Base-by-base conservation (phyloP, 1,140 invertebrate genomes). In the Solenopsis fugax region DNA sequence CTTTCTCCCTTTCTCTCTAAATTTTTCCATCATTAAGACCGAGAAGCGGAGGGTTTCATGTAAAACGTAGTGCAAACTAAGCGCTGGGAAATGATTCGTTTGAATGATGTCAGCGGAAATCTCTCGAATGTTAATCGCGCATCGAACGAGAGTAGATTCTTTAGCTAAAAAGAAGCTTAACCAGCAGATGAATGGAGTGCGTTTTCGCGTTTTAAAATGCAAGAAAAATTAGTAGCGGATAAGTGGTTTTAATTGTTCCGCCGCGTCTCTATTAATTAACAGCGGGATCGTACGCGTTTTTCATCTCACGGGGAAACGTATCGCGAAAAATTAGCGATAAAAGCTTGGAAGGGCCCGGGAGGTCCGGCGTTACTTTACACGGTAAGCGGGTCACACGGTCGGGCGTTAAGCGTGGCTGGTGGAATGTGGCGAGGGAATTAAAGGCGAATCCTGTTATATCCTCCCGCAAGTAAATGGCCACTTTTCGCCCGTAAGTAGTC, bases 381-480 rank as follows among this genome's bases (percentile, higher is more conserved):
- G 24, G 69, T 84, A 84, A 84, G 69, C 80, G 54, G 80, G 80
- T 84, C 80, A 84, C 78, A 81, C 78, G 78, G 78, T 71, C 78
- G 78, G 80, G 82, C 82, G 82, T 78, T 85, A 85, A 85, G 62
- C 71, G 82, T 48, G 72, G 60, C 60, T 56, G 50, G 64, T 56
- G 82, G 82, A 85, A 85, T 85, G 82, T 78, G 82, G 82, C 73
- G 73, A 85, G 82, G 73, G 82, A 85, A 85, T 85, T 85, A 85
- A 85, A 85, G 73, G 82, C 72, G 73, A 78, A 78, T 85, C 82
- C 82, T 77, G 82, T 85, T 85, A 85, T 67, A 77, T 85, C 82
- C 82, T 85, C 72, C 82, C 82, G 82, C 82, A 85, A 85, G 82
- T 85, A 85, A 85, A 85, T 85, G 82, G 73, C 82, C 82, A 85